These are phyloP conservation scores for Loris lydekkerianus DNA, from an alignment of 2,797 vertebrate genomes.

Conservation along the genomic window DNA sequence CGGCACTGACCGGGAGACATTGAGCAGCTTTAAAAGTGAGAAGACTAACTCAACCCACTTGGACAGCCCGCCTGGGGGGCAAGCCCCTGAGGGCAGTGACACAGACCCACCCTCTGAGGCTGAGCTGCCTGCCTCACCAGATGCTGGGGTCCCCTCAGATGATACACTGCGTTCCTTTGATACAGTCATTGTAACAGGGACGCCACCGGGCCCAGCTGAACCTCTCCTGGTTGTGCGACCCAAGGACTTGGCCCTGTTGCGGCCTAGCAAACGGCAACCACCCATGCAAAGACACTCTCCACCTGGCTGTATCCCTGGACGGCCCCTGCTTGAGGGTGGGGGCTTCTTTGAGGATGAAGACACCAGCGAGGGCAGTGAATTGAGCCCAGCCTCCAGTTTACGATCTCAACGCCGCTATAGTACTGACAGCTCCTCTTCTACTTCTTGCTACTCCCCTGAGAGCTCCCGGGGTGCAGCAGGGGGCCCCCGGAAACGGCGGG, in stretches of 20 bases:
- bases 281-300: constrained; percentile 90
- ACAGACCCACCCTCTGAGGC: constrained; percentile 82
- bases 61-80: constrained; percentile 91
- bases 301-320: constrained; percentile 91
- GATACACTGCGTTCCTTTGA: constrained; percentile 85
- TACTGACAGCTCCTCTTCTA: constrained; percentile 93
- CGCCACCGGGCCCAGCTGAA: constrained; percentile 83
- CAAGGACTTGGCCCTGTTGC: constrained; percentile 94
- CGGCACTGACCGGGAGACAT: constrained; percentile 93
- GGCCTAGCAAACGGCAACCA: constrained; percentile 91
- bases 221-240: constrained; percentile 94
- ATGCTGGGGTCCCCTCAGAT: constrained; percentile 79
- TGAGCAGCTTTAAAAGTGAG: constrained; percentile 96
- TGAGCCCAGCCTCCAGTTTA: constrained; percentile 94
- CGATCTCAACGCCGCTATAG: constrained; percentile 94
- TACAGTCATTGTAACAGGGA: constrained; percentile 81
- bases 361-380: constrained; percentile 91
- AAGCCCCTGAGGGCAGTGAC: constrained; percentile 76
- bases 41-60: constrained; percentile 95
- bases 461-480: constrained; percentile 88
- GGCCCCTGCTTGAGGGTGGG: constrained; percentile 91
- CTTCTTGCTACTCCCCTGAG: constrained; percentile 95
- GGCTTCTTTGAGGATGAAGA: constrained; percentile 94
- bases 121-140: constrained; percentile 80
- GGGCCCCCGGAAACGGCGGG: constrained; percentile 81